Base-by-base conservation (phyloP, 1,140 invertebrate genomes). In the Lanistes nyassanus region DNA sequence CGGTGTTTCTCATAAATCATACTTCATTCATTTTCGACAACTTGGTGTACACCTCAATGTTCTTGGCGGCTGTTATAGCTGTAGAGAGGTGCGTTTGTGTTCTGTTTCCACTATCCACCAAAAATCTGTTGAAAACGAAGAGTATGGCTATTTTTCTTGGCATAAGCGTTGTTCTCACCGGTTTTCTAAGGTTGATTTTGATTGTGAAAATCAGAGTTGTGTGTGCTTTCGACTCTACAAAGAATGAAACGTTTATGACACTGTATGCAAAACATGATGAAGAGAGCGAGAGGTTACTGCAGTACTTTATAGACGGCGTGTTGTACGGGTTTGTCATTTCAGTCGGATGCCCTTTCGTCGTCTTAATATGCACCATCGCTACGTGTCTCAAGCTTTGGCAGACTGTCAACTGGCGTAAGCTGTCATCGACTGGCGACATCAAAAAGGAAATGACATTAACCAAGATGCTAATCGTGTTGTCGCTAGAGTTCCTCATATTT, bases 291-390 rank as follows among this genome's bases (percentile, higher is more conserved):
- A 53, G 3, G n/a, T 5, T 42, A 13, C 21, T 7, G 36, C 19
- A 53, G 6, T 34, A n/a, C n/a, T 29, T 31, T n/a, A 42, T 69
- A 9, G 67, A 69, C 26, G 47, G 42, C 0, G 26, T 69, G 7
- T n/a, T 69, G 13, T 69, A 69, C 67, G 67, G 67, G 11, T 69
- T 69, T 34, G 23, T 37, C 37, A 26, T 69, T 16, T 21, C 39
- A n/a, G 67, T 69, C 29, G 67, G 67, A 0, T 69, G 67, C 31
- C 67, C 67, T 4, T 29, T 51, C 23, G n/a, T 69, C 11, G 67
- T 69, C 1, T 51, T 69, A 42, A 21, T 53, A 13, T 31, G 42
- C 42, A 69, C 67, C 42, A 13, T 55, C 19, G 31, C 53, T 19
- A 69, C 67, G 0, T 31, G 42, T 26, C 9, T 53, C 42, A 69